Evolutionary conservation across 2,113 vertebrate genomes (phyloP), one percentile per base, ranked within the genome.

Genomic region (Mastomys coucha): DNA sequence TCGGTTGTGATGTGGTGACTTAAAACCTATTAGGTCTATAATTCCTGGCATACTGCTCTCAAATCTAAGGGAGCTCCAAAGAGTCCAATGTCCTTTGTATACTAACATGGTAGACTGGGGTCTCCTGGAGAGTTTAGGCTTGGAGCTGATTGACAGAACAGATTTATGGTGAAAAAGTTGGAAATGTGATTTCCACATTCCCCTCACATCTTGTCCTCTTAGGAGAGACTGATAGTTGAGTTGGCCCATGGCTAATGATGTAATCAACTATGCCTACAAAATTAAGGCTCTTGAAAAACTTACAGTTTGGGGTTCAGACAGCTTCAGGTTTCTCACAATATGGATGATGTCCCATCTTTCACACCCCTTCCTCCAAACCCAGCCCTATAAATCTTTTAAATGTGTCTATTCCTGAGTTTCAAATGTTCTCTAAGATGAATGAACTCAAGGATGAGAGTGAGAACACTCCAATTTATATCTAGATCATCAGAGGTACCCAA

Each of bases 211-310:
- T 67, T 22, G 31, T 20, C 28, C 53, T 51, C 17, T 56, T 70
- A n/a, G n/a, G 36, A 72, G 63, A 51, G 42, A 24, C 33, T 39
- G 63, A 51, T 70, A 16, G 14, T n/a, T 51, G 51, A 95, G 75
- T 20, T 33, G 36, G 69, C 42, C 60, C 7, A 60, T 20, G 17
- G 49, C 20, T 89, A 60, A 36, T 51, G 51, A 75, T 28, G 7
- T 49, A 67, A 76, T 73, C 26, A 49, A 12, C 56, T 13, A 51
- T 65, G 53, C 0, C 51, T 78, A 3, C 20, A 56, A 42, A 91
- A 80, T 91, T 14, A 91, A 72, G 45, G 17, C 19, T 81, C 67
- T 60, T 88, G 84, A 45, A 88, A 88, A 95, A 45, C 36, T 53
- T 20, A 75, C 19, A 72, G 60, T 3, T 60, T 0, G 16, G 26